Evolutionary conservation across 2,113 vertebrate species (phyloP), one percentile per base, ranked within the genome.

Genomic region (Syngnathus typhle): DNA sequence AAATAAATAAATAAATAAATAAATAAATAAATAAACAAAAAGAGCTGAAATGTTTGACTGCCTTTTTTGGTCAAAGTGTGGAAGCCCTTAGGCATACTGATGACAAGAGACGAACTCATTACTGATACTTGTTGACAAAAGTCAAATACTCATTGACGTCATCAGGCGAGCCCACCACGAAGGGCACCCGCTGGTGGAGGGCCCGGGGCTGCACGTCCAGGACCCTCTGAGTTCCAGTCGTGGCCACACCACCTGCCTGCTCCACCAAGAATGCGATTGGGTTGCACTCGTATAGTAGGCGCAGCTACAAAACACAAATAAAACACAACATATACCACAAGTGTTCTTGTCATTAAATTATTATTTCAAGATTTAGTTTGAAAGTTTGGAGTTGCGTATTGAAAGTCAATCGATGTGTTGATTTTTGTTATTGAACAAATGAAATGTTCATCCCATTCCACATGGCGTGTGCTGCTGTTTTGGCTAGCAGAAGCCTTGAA

Each of bases 191-290:
- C 74, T 98, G 94, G 82, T 99, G 97, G 74, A 98, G 90, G 13
- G 70, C 44, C 38, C 97, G 93, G 0, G 97, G 97, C 84, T 94
- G 88, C 38, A 98, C 90, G 4, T 98, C 96, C 84, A 99, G 68
- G 1, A 99, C 78, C 0, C 93, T 88, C 88, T 93, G 90, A 0
- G 89, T 89, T 37, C 97, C 97, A 0, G 97, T 96, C 67, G 95
- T 96, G 0, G 97, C 95, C 1, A 93, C 39, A 8, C 96, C 97
- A 0, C 96, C 96, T 0, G 95, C 95, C 88, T 99, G 97, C 85
- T 99, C 96, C 0, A 98, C 90, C 73, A 99, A 91, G 88, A 93
- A 99, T 68, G 96, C 94, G 67, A 99, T 94, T n/a, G 97, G 96
- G 84, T 99, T 99, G 85, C 97, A 98, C 79, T 99, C 97, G 0